A percentile compares a stretch with the other conserved stretches of the same genome.
These are phyloP conservation scores for Dascillus cervinus DNA, from an alignment of 2,888 invertebrate genomes.

Conservation along the genomic window DNA sequence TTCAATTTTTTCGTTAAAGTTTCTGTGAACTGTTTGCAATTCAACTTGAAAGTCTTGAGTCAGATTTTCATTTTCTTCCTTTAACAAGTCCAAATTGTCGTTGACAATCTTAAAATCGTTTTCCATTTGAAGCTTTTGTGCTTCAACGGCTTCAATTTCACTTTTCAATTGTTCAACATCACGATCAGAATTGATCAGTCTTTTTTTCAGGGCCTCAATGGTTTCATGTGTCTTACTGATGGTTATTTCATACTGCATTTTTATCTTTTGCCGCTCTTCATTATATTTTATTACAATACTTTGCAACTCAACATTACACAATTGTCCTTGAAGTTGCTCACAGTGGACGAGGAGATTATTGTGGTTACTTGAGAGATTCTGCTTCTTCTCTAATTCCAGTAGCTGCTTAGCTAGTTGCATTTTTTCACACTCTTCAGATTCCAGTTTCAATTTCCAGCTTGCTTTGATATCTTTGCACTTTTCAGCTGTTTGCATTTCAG, in stretches of 20 bases:
- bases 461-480: conserved; percentile 42
- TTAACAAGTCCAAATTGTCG: no score
- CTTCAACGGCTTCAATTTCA: conserved; percentile 34
- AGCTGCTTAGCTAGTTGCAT: conserved; percentile 24
- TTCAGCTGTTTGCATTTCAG: conserved; percentile 40
- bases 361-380: conserved; percentile 12
- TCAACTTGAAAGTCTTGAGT: no score
- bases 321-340: conserved; percentile 19
- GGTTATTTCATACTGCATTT: conserved; percentile 51
- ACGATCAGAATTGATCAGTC: conserved; percentile 51
- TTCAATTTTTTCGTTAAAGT: no score
- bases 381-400: conserved; percentile 18
- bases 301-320: conserved; percentile 15
- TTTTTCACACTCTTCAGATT: conserved; percentile 44
- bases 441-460: conserved; percentile 39
- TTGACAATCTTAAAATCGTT: no score
- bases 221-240: conserved; percentile 51
- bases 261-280: conserved; percentile 21
- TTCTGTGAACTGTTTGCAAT: no score
- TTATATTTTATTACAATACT: conserved; percentile 19
- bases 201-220: conserved; percentile 50
- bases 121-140: conserved; percentile 31
- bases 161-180: conserved; percentile 50
- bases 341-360: conserved; percentile 14
- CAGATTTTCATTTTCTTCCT: no score